Evolutionary conservation across 2,797 vertebrate genomes (phyloP).

Genomic region (Bradypus variegatus): DNA sequence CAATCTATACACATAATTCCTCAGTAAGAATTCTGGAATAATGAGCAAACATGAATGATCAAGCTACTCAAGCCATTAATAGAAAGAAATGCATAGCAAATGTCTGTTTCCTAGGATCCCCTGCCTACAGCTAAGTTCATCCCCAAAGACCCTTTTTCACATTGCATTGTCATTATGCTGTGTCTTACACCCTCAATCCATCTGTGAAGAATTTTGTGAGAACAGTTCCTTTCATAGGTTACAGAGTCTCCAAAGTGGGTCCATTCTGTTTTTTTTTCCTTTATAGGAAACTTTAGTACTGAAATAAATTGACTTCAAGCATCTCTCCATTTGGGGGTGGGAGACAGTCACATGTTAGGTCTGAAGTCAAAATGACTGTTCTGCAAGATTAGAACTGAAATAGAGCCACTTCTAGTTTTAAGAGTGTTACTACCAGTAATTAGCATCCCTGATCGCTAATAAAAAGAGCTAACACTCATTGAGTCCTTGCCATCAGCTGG

Average conservation of each 20-base stretch:
- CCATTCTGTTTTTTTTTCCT: neutral
- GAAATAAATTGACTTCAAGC: neutral
- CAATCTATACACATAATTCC: neutral
- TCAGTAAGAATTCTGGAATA: neutral
- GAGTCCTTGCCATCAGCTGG: neutral
- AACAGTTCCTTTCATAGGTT: neutral
- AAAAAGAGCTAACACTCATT: neutral
- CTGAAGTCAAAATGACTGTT: neutral
- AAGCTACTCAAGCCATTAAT: neutral
- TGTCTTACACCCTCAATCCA: neutral
- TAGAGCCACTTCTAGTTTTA: neutral
- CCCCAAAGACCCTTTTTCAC: neutral
- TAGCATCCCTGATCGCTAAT: neutral
- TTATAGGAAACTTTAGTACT: neutral
- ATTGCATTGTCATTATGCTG: neutral
- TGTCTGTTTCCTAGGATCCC: neutral
- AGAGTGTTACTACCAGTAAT: neutral
- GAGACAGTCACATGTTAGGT: neutral
- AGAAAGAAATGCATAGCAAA: neutral
- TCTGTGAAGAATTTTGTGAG: conserved; percentile 1
- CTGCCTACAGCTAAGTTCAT: neutral
- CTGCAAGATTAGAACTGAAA: neutral
- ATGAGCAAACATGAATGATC: neutral
- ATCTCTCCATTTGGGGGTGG: neutral
- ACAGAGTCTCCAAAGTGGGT: neutral